Evolutionary conservation across 2,888 invertebrate species (phyloP).

Genomic region (Nephrocerus scutellatus): DNA sequence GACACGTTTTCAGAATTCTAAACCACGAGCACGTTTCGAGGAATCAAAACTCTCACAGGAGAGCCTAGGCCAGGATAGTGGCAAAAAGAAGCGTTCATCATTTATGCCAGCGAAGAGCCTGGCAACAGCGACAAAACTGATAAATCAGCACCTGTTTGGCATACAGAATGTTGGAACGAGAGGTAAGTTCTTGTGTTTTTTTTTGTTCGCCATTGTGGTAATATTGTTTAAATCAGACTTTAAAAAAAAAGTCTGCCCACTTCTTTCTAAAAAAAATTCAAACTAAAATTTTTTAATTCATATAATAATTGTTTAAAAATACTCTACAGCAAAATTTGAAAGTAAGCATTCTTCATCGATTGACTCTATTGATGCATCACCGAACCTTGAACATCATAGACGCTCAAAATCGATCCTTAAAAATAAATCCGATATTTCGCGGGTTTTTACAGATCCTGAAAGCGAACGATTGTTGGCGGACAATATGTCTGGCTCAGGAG

Average conservation of each 20-base stretch:
- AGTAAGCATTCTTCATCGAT: slow-evolving; percentile 62
- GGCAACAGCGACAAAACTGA: slow-evolving; percentile 63
- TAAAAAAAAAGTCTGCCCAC: too few species aligned
- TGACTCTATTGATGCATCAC: slow-evolving; percentile 62
- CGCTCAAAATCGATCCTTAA: slow-evolving; percentile 71
- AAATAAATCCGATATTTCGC: slow-evolving; percentile 60
- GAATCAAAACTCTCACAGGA: slow-evolving; percentile 52
- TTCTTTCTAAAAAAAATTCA: too few species aligned
- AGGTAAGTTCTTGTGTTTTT: too few species aligned
- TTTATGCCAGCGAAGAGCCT: slow-evolving; percentile 60
- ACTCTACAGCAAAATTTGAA: slow-evolving; percentile 48
- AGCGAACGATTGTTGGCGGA: slow-evolving; percentile 67
- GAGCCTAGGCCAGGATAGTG: slow-evolving; percentile 40
- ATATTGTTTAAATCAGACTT: too few species aligned
- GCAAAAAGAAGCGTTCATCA: slow-evolving; percentile 49
- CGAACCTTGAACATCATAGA: slow-evolving; percentile 59
- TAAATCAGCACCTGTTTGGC: slow-evolving; percentile 68
- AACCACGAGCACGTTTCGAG: slow-evolving; percentile 43
- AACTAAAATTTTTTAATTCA: too few species aligned
- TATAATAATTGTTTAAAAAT: too few species aligned
- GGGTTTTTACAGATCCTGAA: slow-evolving; percentile 59
- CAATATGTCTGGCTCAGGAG: slow-evolving; percentile 54
- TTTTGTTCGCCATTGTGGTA: too few species aligned
- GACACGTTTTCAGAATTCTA: slow-evolving; percentile 73
- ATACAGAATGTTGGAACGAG: slow-evolving; percentile 50